Base-by-base conservation (phyloP, 1,140 invertebrate genomes). In the Chymomyza costata region DNA sequence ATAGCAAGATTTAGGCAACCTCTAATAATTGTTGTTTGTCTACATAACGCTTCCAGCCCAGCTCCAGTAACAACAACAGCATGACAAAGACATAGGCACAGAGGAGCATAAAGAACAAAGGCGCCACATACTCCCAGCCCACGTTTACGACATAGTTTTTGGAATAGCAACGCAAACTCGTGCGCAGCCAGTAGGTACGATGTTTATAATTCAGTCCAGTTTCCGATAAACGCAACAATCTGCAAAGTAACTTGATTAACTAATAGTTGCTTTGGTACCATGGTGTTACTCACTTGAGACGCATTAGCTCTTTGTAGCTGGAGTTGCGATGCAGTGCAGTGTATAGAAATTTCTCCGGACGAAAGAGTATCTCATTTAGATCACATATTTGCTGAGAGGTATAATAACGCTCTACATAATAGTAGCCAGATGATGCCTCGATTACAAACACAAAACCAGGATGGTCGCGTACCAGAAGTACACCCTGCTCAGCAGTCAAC, bases 341-440 rank as follows among this genome's bases (percentile, higher is more conserved):
- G 2, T 41, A 45, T 1, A 60, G 6, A 18, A 10, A 8, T 13
- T 41, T 31, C 15, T 65, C 45, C 1, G 49, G 41, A 7, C 50
- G 38, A 2, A 65, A 32, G 6, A 32, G 6, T 5, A 65, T 17
- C 16, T 59, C 46, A 41, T 65, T 65, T 6, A 60, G 11, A 51
- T 65, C 61, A 48, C 55, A 59, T n/a, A 65, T 51, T 25, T 65
- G 45, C 6, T 54, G 7, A 0, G 45, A 50, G n/a, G 21, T 21
- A 25, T 38, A 65, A 18, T 10, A 31, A 1, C 43, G 44, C 14
- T 60, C 55, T 5, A 65, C 25, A 14, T 59, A 30, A 0, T 6
- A 10, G 32, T 46, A 50, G 18, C 34, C 18, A 5, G 46, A 35
- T 7, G 47, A 40, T 5, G 47, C 37, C 31, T 54, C 56, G 3